Percentiles rank a stretch among this genome's conserved stretches.
Conservation (phyloP, 2,888 invertebrate species). For the Nasonia oneida region DNA sequence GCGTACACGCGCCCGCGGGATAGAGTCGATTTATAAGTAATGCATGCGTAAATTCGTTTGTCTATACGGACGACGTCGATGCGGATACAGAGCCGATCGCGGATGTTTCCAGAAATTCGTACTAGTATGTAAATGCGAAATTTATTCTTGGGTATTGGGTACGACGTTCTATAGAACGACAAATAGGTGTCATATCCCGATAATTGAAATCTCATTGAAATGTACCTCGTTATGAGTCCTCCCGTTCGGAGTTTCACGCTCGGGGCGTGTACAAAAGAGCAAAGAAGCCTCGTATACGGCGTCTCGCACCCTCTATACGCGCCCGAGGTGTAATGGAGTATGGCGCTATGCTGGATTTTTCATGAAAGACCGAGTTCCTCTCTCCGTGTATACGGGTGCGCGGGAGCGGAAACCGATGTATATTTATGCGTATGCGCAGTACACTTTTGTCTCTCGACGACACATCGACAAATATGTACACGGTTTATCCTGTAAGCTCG, state of each 20-base stretch:
- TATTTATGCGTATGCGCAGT: background rate
- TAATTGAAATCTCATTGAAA: background rate
- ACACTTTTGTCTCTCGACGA: slow-evolving; percentile 23
- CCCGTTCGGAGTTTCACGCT: no score
- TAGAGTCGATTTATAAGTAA: slow-evolving; percentile 26
- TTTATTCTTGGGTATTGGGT: background rate
- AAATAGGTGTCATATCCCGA: no score
- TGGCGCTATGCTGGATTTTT: slow-evolving; percentile 7
- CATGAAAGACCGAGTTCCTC: background rate
- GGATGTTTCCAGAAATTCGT: background rate
- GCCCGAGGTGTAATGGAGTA: slow-evolving; percentile 1
- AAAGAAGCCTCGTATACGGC: background rate
- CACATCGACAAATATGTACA: slow-evolving; percentile 8
- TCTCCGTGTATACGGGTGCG: background rate
- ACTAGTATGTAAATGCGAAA: no score
- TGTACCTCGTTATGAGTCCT: background rate
- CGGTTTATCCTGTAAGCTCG: background rate
- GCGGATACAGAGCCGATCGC: background rate
- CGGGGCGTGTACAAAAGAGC: background rate
- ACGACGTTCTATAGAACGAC: no score
- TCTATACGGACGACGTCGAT: background rate
- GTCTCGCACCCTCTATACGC: background rate
- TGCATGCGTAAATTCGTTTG: slow-evolving; percentile 33
- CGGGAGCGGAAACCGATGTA: slow-evolving; percentile 15
- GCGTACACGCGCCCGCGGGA: slow-evolving; percentile 23